Evolutionary conservation across 2,113 vertebrate genomes (phyloP), one percentile per base, ranked within the genome.

Genomic region (Andinoacara biseriatus): DNA sequence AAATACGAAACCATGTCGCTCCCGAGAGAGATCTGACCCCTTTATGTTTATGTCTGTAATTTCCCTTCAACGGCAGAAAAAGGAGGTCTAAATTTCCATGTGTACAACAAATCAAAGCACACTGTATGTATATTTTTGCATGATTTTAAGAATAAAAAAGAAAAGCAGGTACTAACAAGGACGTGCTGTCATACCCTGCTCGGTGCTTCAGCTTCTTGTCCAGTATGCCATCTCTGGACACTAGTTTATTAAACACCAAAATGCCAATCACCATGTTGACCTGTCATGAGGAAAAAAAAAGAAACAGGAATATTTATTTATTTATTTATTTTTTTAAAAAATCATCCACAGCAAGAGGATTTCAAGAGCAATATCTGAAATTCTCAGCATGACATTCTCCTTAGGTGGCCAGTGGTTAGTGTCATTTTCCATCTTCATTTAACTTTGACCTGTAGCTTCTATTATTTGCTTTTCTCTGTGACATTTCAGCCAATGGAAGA

Each of bases 191-290:
- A 97, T 98, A 99, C 98, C 98, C 98, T 76, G 98, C 97, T 96
- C 98, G 97, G 92, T 99, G 98, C 96, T 99, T 99, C 92, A 99
- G 96, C 92, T 99, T 99, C 97, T 99, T 99, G 95, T 99, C 98
- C 96, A 99, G 96, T 90, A 99, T 99, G 86, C 98, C 98, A 94
- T 99, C 98, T 97, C 98, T 98, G 95, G 98, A 99, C 96, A 99
- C 98, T 93, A 99, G 96, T 94, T 99, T 99, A 96, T 99, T 99
- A 97, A 99, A 99, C 92, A 99, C 98, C 95, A 99, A 96, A 95
- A 99, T 99, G 91, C 98, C 98, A 93, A 99, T 99, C 95, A 99
- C 98, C 98, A 99, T 99, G 95, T 99, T 99, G 92, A 99, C 98
- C 98, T 99, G 96, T 82, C 93, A 94, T 82, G 81, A 95, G 54